These are phyloP conservation scores for Oppia nitens DNA, from an alignment of 1,140 invertebrate species.

Conservation along the genomic window DNA sequence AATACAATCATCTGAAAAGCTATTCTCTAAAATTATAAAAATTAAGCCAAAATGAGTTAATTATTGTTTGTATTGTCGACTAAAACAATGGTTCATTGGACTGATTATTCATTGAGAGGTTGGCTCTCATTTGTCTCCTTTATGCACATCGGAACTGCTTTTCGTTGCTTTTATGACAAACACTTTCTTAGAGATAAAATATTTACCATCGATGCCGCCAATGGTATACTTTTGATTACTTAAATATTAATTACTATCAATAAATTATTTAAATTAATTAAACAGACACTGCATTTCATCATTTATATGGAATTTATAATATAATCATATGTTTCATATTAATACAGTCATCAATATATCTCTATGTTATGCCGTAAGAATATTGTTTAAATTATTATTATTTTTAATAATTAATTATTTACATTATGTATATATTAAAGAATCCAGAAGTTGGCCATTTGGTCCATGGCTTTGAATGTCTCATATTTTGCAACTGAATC, in stretches of 20 bases:
- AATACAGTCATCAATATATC: background rate
- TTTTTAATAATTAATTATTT: too few relatives aligned
- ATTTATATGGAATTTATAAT: background rate
- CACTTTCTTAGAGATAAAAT: slow-evolving; percentile 2
- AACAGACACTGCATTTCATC: background rate
- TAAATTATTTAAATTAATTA: background rate
- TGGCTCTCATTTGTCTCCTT: slow-evolving; percentile 12
- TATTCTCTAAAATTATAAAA: too few relatives aligned
- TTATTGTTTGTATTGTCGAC: too few relatives aligned
- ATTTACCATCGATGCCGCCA: background rate
- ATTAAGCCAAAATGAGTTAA: too few relatives aligned
- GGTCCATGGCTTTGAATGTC: background rate
- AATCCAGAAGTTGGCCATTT: background rate
- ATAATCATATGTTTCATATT: background rate
- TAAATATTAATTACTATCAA: too few relatives aligned
- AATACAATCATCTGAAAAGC: too few relatives aligned
- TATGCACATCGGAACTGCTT: slow-evolving; percentile 8
- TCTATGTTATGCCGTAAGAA: background rate
- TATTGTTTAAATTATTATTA: too few relatives aligned
- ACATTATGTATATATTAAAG: too few relatives aligned
- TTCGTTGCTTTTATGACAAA: slow-evolving; percentile 6
- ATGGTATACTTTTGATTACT: too few relatives aligned
- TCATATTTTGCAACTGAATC: background rate
- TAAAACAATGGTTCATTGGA: slow-evolving; percentile 9
- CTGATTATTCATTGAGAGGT: slow-evolving; percentile 11